phyloP scores from a whole-genome alignment of 2,888 invertebrate genomes.

The Pachymerium ferrugineum region DNA sequence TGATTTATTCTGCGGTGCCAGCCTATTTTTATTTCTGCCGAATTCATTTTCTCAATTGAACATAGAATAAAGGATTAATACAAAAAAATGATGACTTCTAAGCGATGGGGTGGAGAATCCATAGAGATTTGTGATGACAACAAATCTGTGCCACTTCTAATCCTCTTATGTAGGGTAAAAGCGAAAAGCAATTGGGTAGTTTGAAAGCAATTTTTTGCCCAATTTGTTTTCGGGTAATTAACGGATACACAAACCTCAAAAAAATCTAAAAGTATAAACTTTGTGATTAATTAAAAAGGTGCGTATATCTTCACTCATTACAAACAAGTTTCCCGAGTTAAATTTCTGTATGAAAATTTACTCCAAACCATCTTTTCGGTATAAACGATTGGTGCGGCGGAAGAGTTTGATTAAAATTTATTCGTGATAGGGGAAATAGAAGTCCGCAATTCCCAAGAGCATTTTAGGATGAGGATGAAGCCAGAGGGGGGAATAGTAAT shows the following conservation, averaged over 20 bases:
- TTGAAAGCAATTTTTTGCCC: constrained; percentile 1
- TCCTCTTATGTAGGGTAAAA: constrained; percentile 19
- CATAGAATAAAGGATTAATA: neutral
- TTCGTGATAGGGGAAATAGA: neutral
- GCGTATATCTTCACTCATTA: no score
- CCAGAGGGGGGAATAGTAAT: neutral
- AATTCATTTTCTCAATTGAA: no score
- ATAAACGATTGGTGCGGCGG: no score
- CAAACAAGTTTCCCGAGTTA: no score
- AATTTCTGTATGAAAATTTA: no score
- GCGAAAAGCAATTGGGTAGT: constrained; percentile 11
- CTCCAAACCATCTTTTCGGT: no score
- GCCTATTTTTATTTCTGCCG: no score
- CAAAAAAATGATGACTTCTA: no score
- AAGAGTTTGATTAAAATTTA: neutral
- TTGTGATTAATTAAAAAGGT: no score
- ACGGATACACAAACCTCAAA: neutral
- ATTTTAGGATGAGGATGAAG: neutral
- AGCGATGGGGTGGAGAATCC: no score
- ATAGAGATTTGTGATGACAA: constrained; percentile 21
- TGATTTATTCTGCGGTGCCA: no score
- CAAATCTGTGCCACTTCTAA: constrained; percentile 8
- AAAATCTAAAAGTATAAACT: neutral
- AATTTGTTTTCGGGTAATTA: constrained; percentile 2
- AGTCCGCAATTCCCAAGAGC: neutral